phyloP scores from a whole-genome alignment of 2,113 vertebrate genomes.

The Sclerurus mexicanus region DNA sequence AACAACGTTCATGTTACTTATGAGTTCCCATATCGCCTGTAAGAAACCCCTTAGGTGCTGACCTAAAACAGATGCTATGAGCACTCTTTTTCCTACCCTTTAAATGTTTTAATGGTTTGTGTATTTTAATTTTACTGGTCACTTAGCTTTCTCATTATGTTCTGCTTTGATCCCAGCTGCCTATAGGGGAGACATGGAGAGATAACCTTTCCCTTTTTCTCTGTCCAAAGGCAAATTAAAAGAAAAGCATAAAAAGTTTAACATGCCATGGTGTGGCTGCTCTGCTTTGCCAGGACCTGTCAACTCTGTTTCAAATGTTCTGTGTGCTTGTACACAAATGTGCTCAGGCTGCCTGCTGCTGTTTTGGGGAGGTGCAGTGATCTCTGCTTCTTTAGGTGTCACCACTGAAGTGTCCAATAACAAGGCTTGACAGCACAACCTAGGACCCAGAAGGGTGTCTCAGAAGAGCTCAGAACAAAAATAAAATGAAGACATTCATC shows the following conservation, averaged over 20 bases:
- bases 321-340: background rate
- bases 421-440: background rate
- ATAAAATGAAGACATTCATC: background rate
- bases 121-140: slow-evolving; percentile 27
- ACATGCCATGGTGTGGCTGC: background rate
- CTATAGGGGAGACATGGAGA: background rate
- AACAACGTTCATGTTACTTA: background rate
- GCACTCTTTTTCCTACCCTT: background rate
- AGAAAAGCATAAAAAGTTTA: background rate
- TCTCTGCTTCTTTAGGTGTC: background rate
- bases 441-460: background rate
- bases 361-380: background rate
- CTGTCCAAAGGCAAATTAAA: background rate
- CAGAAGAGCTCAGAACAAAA: background rate
- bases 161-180: background rate
- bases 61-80: background rate
- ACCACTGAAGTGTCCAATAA: background rate
- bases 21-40: background rate
- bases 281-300: background rate
- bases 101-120: slow-evolving; percentile 8
- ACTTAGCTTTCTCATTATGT: background rate
- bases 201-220: background rate
- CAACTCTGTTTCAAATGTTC: background rate
- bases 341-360: background rate
- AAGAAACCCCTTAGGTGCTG: slow-evolving; percentile 19